Base-by-base conservation (phyloP, 2,113 vertebrate genomes). In the Amphiprion percula region DNA sequence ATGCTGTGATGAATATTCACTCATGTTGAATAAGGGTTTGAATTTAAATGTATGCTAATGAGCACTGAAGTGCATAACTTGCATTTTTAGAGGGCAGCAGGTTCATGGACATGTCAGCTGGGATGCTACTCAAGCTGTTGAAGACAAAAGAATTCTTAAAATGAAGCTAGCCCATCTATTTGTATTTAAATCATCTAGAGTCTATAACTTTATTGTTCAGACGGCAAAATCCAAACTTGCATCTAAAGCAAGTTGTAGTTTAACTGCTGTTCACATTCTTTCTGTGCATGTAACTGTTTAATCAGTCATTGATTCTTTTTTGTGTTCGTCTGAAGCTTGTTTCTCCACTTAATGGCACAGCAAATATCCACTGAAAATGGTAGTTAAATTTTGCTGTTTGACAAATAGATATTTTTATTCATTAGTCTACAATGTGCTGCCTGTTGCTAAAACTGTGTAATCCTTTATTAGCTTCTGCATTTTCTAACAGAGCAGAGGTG, bases 1-100 rank as follows among this genome's bases (percentile, higher is more conserved):
- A 65, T 78, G 60, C 74, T 62, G 19, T 66, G 39, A 77, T 81
- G 77, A 81, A 88, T 88, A 87, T 79, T 65, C 68, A 61, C 12
- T 1, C 39, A 44, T 61, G n/a, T 19, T 56, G 21, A 70, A 52
- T 37, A 52, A 41, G 17, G 23, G 8, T 64, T 52, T 58, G 61
- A 68, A 82, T 88, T 44, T 46, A 67, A 56, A 80, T 83, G 47
- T 30, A 83, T 85, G 66, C 64, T 65, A 78, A 87, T 50, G 7
- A 2, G 2, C 17, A 5, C 46, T 54, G 7, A 52, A 64, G 68
- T 69, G 85, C 74, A 53, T 52, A 50, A 56, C 50, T 70, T 75
- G 71, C 66, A 64, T 52, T 74, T 86, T 83, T 65, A 69, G 66
- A 87, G 77, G 74, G 56, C 64, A 69, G 62, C 1, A 1, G 10